Percentiles rank a stretch among this genome's conserved stretches.
phyloP scores from a whole-genome alignment of 2,113 vertebrate genomes.

The Stigmatopora argus region DNA sequence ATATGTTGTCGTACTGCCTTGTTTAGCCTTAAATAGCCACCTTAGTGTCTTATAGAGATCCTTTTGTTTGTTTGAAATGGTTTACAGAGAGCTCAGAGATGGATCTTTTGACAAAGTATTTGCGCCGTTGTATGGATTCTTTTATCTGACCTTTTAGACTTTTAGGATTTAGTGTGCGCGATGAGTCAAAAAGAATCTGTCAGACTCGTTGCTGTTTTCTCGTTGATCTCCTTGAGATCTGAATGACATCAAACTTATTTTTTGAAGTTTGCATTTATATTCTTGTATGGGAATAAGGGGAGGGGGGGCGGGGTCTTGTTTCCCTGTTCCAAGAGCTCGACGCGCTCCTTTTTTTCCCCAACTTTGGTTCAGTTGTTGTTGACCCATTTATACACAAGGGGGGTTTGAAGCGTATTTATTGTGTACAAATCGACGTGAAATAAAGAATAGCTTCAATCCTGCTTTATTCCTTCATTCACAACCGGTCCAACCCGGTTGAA shows the following conservation, averaged over 20 bases:
- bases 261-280: conserved; percentile 69
- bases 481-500: too few relatives aligned
- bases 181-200: conserved; percentile 28
- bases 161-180: conserved; percentile 37
- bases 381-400: conserved; percentile 50
- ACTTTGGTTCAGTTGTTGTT: conserved; percentile 18
- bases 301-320: conserved; percentile 20
- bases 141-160: conserved; percentile 2
- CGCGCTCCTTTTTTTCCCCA: conserved; percentile 40
- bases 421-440: conserved; percentile 69
- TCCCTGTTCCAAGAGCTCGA: conserved; percentile 36
- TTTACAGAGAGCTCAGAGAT: conserved; percentile 62
- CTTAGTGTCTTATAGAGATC: conserved; percentile 48
- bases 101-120: conserved; percentile 48
- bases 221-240: conserved; percentile 70
- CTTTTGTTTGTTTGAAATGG: conserved; percentile 44
- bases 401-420: conserved; percentile 66
- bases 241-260: conserved; percentile 70
- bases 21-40: conserved; percentile 65
- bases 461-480: neutral
- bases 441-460: conserved; percentile 49
- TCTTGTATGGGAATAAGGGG: conserved; percentile 45
- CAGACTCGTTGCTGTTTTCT: conserved; percentile 61
- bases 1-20: conserved; percentile 37
- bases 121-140: conserved; percentile 12